Base-by-base conservation (phyloP, 2,888 invertebrate genomes). In the Drosophila meridiana region DNA sequence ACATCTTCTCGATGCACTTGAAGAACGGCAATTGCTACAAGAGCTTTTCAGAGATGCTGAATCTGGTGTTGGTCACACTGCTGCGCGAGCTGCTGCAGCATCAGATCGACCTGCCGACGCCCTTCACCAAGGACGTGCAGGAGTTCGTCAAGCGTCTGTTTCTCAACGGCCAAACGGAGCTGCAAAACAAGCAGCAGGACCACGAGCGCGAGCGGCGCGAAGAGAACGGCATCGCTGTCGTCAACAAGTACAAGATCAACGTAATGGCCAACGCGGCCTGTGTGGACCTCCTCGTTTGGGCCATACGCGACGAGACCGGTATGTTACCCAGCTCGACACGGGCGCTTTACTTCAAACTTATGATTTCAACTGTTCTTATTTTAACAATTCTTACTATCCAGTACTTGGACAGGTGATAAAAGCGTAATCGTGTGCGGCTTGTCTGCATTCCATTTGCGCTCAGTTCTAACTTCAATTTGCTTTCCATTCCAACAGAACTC, bases 181-280 rank as follows among this genome's bases (percentile, higher is more conserved):
- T 99, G 38, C 97, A 98, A 87, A 96, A 97, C 73, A 95, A 96
- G 34, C 96, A 97, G 85, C 97, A 97, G 88, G 97, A 97, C 90
- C 97, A 97, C 34, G 97, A 97, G 90, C 94, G 95, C 38, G 97
- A 98, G 90, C 96, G 97, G 81, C 94, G 96, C 13, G 97, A 97
- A 89, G 96, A 95, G 69, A 97, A 97, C 92, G 95, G 96, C 2
- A 89, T 92, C 42, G 87, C 92, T 0, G 95, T 96, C 0, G 96
- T 98, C 3, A 97, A 98, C 93, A 97, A 97, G 92, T 98, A 98
- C 92, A 98, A 98, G 94, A 96, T 98, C 43, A 98, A 98, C 90
- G 98, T 99, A 0, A 98, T 98, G 96, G 98, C 98, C 0, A 99
- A 99, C 93, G 98, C 99, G 0, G 98, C 98, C 1, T 99, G 99